Conservation (phyloP, 2,888 invertebrate species). For the Limnephilus rhombicus region DNA sequence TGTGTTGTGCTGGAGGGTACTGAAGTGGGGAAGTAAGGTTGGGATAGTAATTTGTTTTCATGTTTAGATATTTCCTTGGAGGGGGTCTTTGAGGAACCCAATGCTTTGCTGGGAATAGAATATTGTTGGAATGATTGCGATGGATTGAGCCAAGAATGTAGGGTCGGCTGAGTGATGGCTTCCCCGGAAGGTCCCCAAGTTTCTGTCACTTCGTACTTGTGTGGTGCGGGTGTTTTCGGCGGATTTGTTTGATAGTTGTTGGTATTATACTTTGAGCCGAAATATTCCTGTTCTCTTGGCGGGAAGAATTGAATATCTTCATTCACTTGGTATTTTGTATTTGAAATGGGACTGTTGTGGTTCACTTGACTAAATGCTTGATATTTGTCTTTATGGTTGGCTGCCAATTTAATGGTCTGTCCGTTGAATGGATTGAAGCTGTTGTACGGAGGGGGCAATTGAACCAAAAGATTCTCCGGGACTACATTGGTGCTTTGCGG, state of each 20-base stretch:
- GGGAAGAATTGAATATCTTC: conserved; percentile 69
- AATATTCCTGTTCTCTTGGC: conserved; percentile 67
- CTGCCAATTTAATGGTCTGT: conserved; percentile 51
- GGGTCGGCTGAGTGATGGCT: conserved; percentile 71
- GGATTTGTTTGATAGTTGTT: conserved; percentile 61
- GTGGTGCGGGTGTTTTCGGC: conserved; percentile 67
- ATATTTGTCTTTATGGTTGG: conserved; percentile 55
- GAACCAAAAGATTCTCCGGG: conserved; percentile 69
- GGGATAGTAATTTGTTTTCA: conserved; percentile 51
- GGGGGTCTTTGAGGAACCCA: conserved; percentile 70
- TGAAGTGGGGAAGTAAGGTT: conserved; percentile 56
- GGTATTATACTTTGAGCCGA: conserved; percentile 65
- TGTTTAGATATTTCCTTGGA: conserved; percentile 75
- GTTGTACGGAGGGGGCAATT: conserved; percentile 71
- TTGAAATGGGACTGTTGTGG: conserved; percentile 67
- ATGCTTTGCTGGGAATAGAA: conserved; percentile 68
- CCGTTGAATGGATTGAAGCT: conserved; percentile 60
- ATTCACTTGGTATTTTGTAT: conserved; percentile 70
- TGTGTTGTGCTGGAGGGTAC: conserved; percentile 26
- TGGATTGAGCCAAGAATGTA: conserved; percentile 72
- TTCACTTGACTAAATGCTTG: conserved; percentile 51
- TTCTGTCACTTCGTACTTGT: conserved; percentile 76
- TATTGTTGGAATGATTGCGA: conserved; percentile 69
- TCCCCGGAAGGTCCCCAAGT: conserved; percentile 71
- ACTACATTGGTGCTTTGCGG: conserved; percentile 64